phyloP scores from a whole-genome alignment of 2,888 invertebrate genomes.

The Scaptomyza flava region DNA sequence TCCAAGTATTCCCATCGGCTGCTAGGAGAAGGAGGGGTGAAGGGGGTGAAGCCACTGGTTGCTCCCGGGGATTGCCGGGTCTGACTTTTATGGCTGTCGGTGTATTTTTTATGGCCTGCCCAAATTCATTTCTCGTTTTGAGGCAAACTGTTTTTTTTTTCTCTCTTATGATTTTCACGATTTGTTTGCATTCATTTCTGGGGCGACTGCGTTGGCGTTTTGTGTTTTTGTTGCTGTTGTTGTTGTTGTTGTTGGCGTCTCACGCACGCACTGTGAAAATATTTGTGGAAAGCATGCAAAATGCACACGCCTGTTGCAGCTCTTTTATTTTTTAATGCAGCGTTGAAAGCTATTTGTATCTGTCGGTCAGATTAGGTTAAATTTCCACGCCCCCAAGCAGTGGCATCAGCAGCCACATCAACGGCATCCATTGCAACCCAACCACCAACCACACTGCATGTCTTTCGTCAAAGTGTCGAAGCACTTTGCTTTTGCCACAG shows the following conservation, averaged over 20 bases:
- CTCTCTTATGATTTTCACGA: conserved; percentile 35
- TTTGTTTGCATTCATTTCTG: conserved; percentile 72
- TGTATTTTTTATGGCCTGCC: conserved; percentile 75
- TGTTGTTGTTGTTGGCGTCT: conserved; percentile 46
- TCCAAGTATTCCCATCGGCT: conserved; percentile 5
- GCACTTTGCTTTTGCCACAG: conserved; percentile 56
- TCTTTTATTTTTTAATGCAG: conserved; percentile 69
- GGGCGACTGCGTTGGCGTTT: conserved; percentile 53
- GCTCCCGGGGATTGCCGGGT: conserved; percentile 75
- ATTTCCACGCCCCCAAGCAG: conserved; percentile 39
- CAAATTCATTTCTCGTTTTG: conserved; percentile 69
- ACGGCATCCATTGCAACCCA: conserved; percentile 39
- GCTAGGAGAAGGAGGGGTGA: neutral
- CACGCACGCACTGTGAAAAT: conserved; percentile 63
- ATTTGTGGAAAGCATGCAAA: conserved; percentile 78
- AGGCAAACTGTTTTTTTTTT: conserved; percentile 29
- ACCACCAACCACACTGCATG: conserved; percentile 62
- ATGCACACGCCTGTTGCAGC: conserved; percentile 68
- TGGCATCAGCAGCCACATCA: neutral
- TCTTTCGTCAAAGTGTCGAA: conserved; percentile 78
- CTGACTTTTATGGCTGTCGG: conserved; percentile 78
- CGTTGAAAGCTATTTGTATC: conserved; percentile 80
- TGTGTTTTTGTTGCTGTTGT: conserved; percentile 13
- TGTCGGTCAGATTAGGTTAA: conserved; percentile 80
- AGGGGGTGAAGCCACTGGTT: conserved; percentile 32